Base-by-base conservation (phyloP, 2,888 invertebrate species). In the Drosophila stalkeri region DNA sequence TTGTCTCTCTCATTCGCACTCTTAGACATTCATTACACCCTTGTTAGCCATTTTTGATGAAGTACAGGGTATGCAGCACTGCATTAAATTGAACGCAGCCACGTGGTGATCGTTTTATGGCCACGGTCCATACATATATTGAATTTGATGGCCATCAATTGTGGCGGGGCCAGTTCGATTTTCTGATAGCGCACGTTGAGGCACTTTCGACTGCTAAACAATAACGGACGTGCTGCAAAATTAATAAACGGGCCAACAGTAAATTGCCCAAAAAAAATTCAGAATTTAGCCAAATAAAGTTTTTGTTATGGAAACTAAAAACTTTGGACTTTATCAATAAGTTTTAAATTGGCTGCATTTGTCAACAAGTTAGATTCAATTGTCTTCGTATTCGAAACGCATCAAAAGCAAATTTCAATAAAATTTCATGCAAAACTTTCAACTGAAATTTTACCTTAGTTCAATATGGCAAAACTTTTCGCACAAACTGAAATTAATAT, bases 71-170 rank as follows among this genome's bases (percentile, higher is more conserved):
- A 64, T 64, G 3, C 0, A 14, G 18, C 1, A 23, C 27, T 16
- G 4, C n/a, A 57, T 64, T 31, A 68, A 72, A 68, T 35, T 35
- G 23, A 61, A 52, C 3, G 47, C 16, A n/a, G 64, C 66, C 61
- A 57, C 55, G 57, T 61, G 59, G 51, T 16, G 64, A 76, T 62
- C 64, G 49, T 54, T 67, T 84, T 61, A 69, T 69, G 61, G 23
- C 27, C 56, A 47, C 54, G 44, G 61, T 59, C n/a, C 37, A 39
- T 16, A 64, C 63, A 55, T 67, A 60, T 64, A 81, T 84, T 78
- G 75, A 81, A 77, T 84, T 81, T 68, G 69, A 65, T 75, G 71
- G 54, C 37, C 27, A 73, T 73, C 64, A 63, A 69, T 57, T 33
- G 72, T n/a, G 47, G 8, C n/a, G 27, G 46, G 39, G 46, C 3